A percentile compares a stretch with the other conserved stretches of the same genome.
phyloP scores from a whole-genome alignment of 2,888 invertebrate genomes.

The Epinotia brunnichana region DNA sequence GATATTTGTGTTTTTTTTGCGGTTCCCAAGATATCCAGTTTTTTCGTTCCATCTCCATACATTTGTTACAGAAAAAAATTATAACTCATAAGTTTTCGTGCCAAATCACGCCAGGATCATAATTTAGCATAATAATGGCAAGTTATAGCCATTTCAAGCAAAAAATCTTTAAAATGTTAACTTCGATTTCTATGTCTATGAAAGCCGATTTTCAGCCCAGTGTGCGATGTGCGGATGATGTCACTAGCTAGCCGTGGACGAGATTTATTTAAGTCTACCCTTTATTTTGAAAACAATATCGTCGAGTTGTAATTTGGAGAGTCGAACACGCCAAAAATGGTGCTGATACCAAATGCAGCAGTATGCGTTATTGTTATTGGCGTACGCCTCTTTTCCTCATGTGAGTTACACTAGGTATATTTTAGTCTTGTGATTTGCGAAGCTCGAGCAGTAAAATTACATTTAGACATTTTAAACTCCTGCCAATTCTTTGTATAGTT shows the following conservation, averaged over 20 bases:
- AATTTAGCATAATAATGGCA: too few species aligned
- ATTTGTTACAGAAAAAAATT: too few species aligned
- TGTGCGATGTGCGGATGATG: constrained; percentile 9
- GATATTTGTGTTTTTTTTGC: too few species aligned
- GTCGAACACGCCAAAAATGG: constrained; percentile 2
- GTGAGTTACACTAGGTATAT: background rate
- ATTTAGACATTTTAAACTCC: background rate
- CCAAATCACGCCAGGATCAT: too few species aligned
- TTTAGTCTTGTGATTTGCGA: background rate
- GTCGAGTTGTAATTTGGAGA: background rate
- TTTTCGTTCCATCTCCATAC: too few species aligned
- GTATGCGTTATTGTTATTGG: background rate
- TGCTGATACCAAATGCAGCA: background rate
- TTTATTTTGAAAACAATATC: constrained; percentile 18
- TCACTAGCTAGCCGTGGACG: constrained; percentile 8
- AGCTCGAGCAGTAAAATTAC: background rate
- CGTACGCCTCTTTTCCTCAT: constrained; percentile 5
- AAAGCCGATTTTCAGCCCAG: too few species aligned
- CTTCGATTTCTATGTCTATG: too few species aligned
- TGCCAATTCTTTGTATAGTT: too few species aligned
- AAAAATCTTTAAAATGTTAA: too few species aligned
- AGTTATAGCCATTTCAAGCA: too few species aligned
- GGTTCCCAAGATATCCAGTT: too few species aligned
- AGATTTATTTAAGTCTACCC: constrained; percentile 19
- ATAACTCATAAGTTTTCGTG: too few species aligned